phyloP scores from a whole-genome alignment of 2,888 invertebrate species.

The Rotaria macrura region DNA sequence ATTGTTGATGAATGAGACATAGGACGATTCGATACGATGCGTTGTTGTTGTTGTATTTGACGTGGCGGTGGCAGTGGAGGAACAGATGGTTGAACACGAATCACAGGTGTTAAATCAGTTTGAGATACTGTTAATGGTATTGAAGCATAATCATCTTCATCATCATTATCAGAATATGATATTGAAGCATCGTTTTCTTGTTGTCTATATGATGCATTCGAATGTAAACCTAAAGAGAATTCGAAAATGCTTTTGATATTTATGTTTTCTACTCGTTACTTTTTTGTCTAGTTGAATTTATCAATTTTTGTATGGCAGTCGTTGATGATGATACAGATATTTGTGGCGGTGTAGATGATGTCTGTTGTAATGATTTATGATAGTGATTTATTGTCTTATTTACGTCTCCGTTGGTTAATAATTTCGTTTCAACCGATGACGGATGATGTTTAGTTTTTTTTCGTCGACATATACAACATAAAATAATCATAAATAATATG shows the following conservation, averaged over 20 bases:
- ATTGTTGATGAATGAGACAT: background rate
- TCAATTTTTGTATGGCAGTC: background rate
- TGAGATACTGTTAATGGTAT: slow-evolving; percentile 7
- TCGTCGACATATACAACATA: background rate
- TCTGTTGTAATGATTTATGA: background rate
- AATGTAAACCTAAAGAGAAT: background rate
- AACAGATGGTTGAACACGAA: background rate
- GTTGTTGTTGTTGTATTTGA: background rate
- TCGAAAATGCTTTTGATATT: too few species aligned
- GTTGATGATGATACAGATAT: background rate
- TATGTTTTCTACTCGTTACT: background rate
- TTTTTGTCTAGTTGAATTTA: slow-evolving; percentile 1
- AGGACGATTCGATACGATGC: background rate
- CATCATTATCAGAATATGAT: background rate
- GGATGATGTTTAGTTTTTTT: background rate
- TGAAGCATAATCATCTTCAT: background rate
- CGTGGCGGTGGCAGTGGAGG: slow-evolving; percentile 6
- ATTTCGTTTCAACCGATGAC: background rate
- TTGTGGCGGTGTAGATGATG: background rate
- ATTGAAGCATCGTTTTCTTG: background rate
- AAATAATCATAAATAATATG: background rate
- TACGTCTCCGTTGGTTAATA: background rate
- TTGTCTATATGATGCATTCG: background rate
- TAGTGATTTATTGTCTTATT: background rate
- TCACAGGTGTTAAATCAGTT: background rate